These are phyloP conservation scores for Synergus laeviventris DNA, from an alignment of 2,888 invertebrate genomes.

Conservation along the genomic window DNA sequence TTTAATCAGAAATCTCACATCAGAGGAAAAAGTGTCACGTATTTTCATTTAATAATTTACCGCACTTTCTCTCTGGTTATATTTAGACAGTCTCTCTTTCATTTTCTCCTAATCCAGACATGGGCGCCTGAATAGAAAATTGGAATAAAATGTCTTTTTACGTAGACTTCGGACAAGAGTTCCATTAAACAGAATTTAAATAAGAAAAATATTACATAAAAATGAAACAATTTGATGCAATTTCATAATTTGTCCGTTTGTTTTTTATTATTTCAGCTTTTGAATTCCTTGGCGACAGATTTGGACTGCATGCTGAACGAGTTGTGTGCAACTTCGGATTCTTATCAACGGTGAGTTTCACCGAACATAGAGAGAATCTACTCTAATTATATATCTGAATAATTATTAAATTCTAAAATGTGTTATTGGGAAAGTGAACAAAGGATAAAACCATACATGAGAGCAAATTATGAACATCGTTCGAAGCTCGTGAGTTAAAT, in stretches of 20 bases:
- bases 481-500: slow-evolving; percentile 49
- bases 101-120: background rate
- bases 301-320: slow-evolving; percentile 92
- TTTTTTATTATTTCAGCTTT: slow-evolving; percentile 80
- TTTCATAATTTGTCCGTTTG: too few species aligned
- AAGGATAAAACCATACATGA: background rate
- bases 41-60: slow-evolving; percentile 21
- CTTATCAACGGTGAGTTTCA: slow-evolving; percentile 69
- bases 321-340: slow-evolving; percentile 83
- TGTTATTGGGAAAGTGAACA: background rate
- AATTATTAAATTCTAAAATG: background rate
- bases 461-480: too few species aligned
- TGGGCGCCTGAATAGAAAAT: background rate
- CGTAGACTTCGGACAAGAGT: background rate
- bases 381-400: too few species aligned
- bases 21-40: slow-evolving; percentile 26
- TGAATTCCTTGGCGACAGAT: slow-evolving; percentile 89
- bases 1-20: slow-evolving; percentile 26
- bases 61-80: background rate
- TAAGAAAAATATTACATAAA: background rate
- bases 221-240: background rate
- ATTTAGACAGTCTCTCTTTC: slow-evolving; percentile 11
- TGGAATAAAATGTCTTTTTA: background rate
- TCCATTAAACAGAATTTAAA: background rate
- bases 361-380: too few species aligned